phyloP scores from a whole-genome alignment of 2,888 invertebrate genomes.

The Sphaeridia pumilis region DNA sequence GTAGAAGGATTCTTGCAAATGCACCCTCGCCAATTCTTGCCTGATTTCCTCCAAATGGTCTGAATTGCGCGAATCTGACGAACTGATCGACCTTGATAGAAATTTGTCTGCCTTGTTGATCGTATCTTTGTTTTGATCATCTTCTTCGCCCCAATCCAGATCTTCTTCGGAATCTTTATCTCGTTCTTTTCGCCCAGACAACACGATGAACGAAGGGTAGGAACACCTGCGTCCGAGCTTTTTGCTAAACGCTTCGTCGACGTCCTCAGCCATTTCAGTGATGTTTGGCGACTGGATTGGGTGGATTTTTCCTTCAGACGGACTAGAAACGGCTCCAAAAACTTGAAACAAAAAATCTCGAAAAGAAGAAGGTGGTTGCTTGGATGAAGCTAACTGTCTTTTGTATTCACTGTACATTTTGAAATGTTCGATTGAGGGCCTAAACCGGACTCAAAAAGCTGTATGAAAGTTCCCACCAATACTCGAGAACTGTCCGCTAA shows the following conservation, averaged over 20 bases:
- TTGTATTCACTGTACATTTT: constrained; percentile 1
- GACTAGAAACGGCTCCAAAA: neutral
- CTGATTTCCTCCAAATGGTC: neutral
- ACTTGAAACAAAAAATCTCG: neutral
- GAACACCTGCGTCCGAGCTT: neutral
- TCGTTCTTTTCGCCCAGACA: too few relatives aligned
- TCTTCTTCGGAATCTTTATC: neutral
- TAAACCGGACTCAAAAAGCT: too few relatives aligned
- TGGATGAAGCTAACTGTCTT: neutral
- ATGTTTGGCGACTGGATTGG: neutral
- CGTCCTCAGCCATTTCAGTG: neutral
- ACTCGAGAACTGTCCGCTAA: too few relatives aligned
- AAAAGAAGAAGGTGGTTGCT: neutral
- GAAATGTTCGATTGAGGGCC: too few relatives aligned
- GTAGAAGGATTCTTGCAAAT: neutral
- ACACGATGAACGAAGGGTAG: neutral
- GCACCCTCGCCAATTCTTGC: neutral
- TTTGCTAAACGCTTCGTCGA: neutral
- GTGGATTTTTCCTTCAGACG: neutral
- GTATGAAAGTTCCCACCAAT: too few relatives aligned
- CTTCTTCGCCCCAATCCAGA: neutral
- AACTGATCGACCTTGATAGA: constrained; percentile 1
- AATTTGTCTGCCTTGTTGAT: neutral
- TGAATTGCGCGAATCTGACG: neutral
- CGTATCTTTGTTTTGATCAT: neutral